A percentile compares a stretch with the other conserved stretches of the same genome.
phyloP scores from a whole-genome alignment of 2,888 invertebrate genomes.

The Eilema depressum region DNA sequence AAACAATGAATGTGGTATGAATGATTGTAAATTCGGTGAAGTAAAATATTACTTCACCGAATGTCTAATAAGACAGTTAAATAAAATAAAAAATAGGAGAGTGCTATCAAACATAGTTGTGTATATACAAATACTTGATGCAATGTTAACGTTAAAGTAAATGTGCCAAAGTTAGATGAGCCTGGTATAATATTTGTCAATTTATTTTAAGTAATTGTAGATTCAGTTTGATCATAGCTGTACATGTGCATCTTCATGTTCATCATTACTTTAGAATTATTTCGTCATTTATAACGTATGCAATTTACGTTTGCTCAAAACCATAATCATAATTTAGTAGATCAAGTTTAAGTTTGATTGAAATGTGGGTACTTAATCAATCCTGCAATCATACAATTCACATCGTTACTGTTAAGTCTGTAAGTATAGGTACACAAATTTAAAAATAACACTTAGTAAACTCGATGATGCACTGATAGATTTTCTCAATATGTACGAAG shows the following conservation, averaged over 20 bases:
- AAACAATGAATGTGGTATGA: slow-evolving; percentile 14
- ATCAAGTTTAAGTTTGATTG: slow-evolving; percentile 34
- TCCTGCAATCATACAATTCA: slow-evolving; percentile 27
- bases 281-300: slow-evolving; percentile 42
- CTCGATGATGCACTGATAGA: not conserved
- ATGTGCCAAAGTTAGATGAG: slow-evolving; percentile 78
- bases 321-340: slow-evolving; percentile 57
- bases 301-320: slow-evolving; percentile 67
- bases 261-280: slow-evolving; percentile 33
- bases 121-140: slow-evolving; percentile 34
- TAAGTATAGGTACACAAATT: not conserved
- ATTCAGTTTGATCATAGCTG: slow-evolving; percentile 39
- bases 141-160: slow-evolving; percentile 56
- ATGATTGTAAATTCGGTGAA: slow-evolving; percentile 22
- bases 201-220: slow-evolving; percentile 51
- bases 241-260: slow-evolving; percentile 31
- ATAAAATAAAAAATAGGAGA: slow-evolving; percentile 24
- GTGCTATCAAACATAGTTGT: slow-evolving; percentile 28
- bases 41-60: slow-evolving; percentile 23
- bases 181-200: slow-evolving; percentile 71
- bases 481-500: not conserved
- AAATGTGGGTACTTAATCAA: slow-evolving; percentile 43
- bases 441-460: not conserved
- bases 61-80: no score
- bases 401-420: slow-evolving; percentile 10